Evolutionary conservation across 2,888 invertebrate genomes (phyloP), one percentile per base, ranked within the genome.

Genomic region (Leuctra nigra): DNA sequence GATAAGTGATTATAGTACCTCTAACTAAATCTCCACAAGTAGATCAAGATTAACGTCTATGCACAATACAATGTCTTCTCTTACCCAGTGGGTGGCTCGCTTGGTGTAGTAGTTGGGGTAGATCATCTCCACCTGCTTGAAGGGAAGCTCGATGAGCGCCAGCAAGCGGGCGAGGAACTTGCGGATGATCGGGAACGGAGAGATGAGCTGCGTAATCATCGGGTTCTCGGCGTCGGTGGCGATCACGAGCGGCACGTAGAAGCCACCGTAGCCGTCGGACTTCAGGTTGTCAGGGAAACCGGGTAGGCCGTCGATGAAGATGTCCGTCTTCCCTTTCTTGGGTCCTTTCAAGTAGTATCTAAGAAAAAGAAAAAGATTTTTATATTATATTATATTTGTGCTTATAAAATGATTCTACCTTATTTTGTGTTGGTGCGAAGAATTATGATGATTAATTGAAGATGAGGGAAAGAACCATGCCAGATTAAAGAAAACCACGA

Each of bases 241-340:
- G 0, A 71, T 58, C 59, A 84, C 73, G 11, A 90, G 68, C 1
- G 80, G 76, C 1, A 86, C 79, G 63, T 87, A 76, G 62, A 87
- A 73, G 18, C 88, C 87, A 3, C 83, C 85, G 16, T 79, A 77
- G 60, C 85, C 82, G 18, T 73, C 72, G 1, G 68, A 59, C 41
- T 68, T 68, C 14, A 80, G 44, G 64, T 87, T 89, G 72, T 90
- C 90, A 0, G 87, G 86, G 11, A 78, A 59, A 53, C 84, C 91
- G 67, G 91, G 91, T 59, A 92, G 73, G 36, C 89, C 88, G 64
- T 91, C 86, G 3, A 85, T 74, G 66, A 96, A 92, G 1, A 88
- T 74, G 68, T 94, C 93, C 2, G 77, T 72, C 61, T 80, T 75
- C n/a, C 93, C 94, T 63, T 83, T 81, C 64, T 89, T 89, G 0